A percentile compares a stretch with the other conserved stretches of the same genome.
phyloP scores from a whole-genome alignment of 2,888 invertebrate genomes.

The Limnephilus auricula region DNA sequence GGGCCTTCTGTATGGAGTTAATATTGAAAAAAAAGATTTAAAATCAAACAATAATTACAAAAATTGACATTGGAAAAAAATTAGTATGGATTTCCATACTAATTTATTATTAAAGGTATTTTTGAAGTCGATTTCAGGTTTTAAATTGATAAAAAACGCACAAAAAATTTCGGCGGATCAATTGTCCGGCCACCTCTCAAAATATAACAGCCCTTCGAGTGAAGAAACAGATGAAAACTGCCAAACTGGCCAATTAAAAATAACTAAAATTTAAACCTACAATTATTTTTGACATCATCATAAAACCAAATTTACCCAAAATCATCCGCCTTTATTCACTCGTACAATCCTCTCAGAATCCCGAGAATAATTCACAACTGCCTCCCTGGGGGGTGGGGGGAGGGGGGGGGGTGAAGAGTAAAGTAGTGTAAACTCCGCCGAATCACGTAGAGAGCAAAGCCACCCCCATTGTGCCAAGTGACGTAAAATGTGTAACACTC shows the following conservation, averaged over 20 bases:
- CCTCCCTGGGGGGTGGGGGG: not conserved
- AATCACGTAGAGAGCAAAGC: not conserved
- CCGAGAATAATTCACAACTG: not conserved
- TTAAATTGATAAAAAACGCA: too few relatives aligned
- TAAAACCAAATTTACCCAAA: not conserved
- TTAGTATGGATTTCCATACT: too few relatives aligned
- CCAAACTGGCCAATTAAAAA: not conserved
- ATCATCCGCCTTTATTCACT: not conserved
- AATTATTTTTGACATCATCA: not conserved
- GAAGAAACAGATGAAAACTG: not conserved
- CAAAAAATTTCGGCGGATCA: too few relatives aligned
- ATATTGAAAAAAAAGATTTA: too few relatives aligned
- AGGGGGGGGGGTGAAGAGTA: not conserved
- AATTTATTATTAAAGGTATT: too few relatives aligned
- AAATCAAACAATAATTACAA: too few relatives aligned
- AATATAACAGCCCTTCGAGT: not conserved
- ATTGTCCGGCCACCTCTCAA: too few relatives aligned
- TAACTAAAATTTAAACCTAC: not conserved
- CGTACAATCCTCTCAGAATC: not conserved
- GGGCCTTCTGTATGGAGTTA: too few relatives aligned
- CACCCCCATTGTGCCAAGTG: slow-evolving; percentile 2
- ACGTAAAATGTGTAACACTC: not conserved
- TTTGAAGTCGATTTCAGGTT: too few relatives aligned
- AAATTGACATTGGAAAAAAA: too few relatives aligned
- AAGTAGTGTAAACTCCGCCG: slow-evolving; percentile 2